phyloP scores from a whole-genome alignment of 2,797 vertebrate genomes.

The Garrulus glandarius region DNA sequence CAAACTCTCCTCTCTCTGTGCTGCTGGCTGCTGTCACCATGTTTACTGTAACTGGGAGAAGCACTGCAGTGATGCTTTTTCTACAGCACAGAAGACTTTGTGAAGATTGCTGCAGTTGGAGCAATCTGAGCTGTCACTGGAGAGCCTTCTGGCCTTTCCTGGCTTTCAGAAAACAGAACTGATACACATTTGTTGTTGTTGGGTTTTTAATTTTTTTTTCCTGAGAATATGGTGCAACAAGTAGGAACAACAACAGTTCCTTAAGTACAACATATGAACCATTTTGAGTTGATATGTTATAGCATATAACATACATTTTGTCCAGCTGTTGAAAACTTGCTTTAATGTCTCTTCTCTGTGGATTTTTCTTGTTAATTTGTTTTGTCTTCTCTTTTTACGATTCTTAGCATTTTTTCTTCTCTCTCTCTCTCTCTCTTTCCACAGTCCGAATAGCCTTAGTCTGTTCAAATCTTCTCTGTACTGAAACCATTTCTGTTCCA shows the following conservation, averaged over 20 bases:
- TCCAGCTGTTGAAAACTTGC: neutral
- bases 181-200: fast-evolving
- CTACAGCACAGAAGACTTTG: neutral
- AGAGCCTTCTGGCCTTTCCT: neutral
- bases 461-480: neutral
- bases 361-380: neutral
- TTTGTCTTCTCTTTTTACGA: neutral
- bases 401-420: neutral
- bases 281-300: neutral
- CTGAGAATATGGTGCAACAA: neutral
- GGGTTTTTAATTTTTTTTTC: neutral
- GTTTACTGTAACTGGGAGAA: neutral
- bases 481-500: neutral
- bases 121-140: neutral
- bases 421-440: neutral
- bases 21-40: neutral
- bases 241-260: neutral
- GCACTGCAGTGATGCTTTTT: neutral
- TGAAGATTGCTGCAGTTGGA: neutral
- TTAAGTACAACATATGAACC: neutral
- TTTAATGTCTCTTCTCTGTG: neutral
- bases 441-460: neutral
- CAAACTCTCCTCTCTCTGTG: neutral
- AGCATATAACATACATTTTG: neutral
- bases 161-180: neutral